These are phyloP conservation scores for Campopleginae sp. DNA, from an alignment of 2,888 invertebrate genomes.

Conservation along the genomic window DNA sequence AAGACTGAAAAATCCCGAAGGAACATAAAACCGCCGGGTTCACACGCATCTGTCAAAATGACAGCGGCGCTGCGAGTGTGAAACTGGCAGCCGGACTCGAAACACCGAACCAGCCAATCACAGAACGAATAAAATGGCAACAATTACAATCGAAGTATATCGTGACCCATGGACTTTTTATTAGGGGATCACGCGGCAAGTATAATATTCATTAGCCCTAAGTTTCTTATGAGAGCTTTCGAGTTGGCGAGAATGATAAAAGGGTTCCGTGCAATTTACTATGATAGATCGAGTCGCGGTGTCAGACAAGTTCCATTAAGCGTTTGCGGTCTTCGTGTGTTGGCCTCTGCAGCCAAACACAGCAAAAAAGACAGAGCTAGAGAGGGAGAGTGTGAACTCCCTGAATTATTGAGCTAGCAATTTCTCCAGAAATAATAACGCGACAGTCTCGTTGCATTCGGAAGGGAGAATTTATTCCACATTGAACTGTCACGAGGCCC, in stretches of 20 bases:
- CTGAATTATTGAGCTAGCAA: slow-evolving; percentile 83
- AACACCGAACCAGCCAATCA: too few relatives aligned
- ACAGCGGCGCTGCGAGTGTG: too few relatives aligned
- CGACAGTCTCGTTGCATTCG: slow-evolving; percentile 36
- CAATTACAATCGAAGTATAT: too few relatives aligned
- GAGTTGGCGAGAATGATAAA: slow-evolving; percentile 60
- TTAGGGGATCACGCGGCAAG: slow-evolving; percentile 57
- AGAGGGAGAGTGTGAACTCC: slow-evolving; percentile 57
- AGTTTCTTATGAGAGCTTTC: slow-evolving; percentile 60
- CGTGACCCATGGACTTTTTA: too few relatives aligned
- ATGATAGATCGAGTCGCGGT: slow-evolving; percentile 82
- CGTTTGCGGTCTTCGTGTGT: slow-evolving; percentile 58
- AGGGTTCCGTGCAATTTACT: slow-evolving; percentile 80
- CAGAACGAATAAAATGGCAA: too few relatives aligned
- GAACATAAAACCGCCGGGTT: too few relatives aligned
- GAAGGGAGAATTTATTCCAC: slow-evolving; percentile 75
- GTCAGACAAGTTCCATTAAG: slow-evolving; percentile 82
- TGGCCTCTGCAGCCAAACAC: slow-evolving; percentile 20
- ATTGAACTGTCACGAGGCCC: slow-evolving; percentile 82
- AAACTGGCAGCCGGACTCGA: too few relatives aligned
- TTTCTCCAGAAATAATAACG: slow-evolving; percentile 72
- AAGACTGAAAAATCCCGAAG: too few relatives aligned
- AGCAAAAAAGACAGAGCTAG: background rate
- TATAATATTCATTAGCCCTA: slow-evolving; percentile 39
- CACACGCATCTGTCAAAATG: too few relatives aligned